These are phyloP conservation scores for Condylura cristata DNA, from an alignment of 2,113 vertebrate species.

Conservation along the genomic window DNA sequence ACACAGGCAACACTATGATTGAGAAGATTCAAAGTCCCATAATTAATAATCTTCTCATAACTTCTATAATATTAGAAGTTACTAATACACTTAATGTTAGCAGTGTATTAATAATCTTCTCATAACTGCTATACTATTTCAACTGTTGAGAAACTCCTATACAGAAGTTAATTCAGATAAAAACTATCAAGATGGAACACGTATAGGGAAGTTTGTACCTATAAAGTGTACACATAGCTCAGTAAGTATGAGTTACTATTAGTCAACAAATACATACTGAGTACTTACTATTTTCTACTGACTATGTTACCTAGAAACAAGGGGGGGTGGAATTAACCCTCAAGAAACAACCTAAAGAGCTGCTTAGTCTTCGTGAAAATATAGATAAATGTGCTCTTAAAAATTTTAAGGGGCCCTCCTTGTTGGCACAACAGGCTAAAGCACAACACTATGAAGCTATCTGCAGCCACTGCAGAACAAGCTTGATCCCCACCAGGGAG, in stretches of 20 bases:
- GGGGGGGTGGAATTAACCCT: too few relatives aligned
- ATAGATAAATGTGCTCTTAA: neutral
- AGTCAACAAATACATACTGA: neutral
- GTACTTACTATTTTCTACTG: neutral
- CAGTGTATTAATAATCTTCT: neutral
- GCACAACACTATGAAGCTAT: too few relatives aligned
- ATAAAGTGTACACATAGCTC: neutral
- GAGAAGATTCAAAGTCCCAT: neutral
- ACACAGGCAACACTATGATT: neutral
- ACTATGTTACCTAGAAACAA: conserved; percentile 2
- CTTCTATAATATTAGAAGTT: neutral
- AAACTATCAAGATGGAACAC: neutral
- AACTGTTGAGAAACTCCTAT: neutral
- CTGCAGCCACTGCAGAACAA: too few relatives aligned
- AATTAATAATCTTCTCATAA: neutral
- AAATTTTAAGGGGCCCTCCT: too few relatives aligned
- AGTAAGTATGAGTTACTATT: neutral
- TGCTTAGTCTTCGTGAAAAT: neutral
- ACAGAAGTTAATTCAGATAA: neutral
- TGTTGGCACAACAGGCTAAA: too few relatives aligned
- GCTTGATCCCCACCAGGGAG: too few relatives aligned
- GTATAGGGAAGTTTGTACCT: neutral
- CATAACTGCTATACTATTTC: neutral
- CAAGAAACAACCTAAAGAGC: neutral
- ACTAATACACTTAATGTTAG: too few relatives aligned